Base-by-base conservation (phyloP, 2,797 vertebrate species). In the Varecia variegata region DNA sequence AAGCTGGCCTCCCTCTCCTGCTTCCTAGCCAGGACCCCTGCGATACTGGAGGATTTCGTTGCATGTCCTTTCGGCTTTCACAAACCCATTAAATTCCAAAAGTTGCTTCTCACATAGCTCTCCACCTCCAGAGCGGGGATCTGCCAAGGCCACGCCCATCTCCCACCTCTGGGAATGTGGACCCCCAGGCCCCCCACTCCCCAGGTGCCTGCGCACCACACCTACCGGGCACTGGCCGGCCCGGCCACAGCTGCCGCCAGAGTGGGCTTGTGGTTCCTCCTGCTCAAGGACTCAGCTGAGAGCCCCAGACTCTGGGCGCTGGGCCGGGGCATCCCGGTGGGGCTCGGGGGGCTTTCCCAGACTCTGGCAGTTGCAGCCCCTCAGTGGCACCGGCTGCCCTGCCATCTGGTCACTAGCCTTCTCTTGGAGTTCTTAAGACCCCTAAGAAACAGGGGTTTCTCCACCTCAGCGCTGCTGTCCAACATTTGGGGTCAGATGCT, bases 401-500 rank as follows among this genome's bases (percentile, higher is more conserved):
- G 6, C 20, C 58, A 7, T 5, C 5, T 1, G 35, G 54, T 54
- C 17, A 21, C 20, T 60, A 3, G 5, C 40, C 35, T 35, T 20
- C 81, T 23, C 85, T 6, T 7, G 58, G 47, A 47, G 60, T 20
- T 15, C n/a, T 1, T 0, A 13, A 40, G 20, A 13, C 45, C 4
- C 20, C 47, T 23, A 17, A 35, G 25, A n/a, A 5, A 47, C 54
- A 0, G 8, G 25, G 12, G 15, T 0, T 13, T 45, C 11, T 25
- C 47, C 68, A 15, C 15, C 10, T 23, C 1, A 2, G 47, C 32
- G 2, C 12, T 0, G 7, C 38, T 18, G 17, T 1, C 8, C 0
- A 1, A 38, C 70, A 4, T 3, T 5, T 2, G n/a, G 18, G 52
- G 62, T 52, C 43, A 15, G 43, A 6, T 3, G 4, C 21, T 17